A percentile compares a stretch with the other conserved stretches of the same genome.
Conservation (phyloP, 1,140 invertebrate genomes). For the Drosophila simulans region DNA sequence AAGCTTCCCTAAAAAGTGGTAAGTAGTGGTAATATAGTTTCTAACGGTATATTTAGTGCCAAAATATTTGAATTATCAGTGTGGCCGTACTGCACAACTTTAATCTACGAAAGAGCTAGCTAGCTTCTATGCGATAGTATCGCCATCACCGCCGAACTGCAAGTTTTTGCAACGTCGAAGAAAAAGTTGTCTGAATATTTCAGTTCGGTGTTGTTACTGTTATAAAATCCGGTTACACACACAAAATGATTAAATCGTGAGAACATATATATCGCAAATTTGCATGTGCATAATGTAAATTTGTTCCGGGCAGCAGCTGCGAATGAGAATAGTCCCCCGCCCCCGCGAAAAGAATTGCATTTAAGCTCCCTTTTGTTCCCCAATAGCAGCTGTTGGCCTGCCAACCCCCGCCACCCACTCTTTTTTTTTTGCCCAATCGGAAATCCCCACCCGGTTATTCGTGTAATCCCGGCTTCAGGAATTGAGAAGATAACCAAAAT, state of each 20-base stretch:
- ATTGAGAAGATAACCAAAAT: not conserved
- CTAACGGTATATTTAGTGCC: too few species aligned
- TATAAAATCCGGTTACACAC: not conserved
- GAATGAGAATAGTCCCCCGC: not conserved
- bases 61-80: not conserved
- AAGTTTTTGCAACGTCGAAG: constrained; percentile 19
- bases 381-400: constrained; percentile 10
- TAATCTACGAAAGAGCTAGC: not conserved
- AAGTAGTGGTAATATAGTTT: too few species aligned
- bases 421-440: not conserved
- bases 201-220: not conserved
- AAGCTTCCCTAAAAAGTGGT: too few species aligned
- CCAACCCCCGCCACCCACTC: not conserved
- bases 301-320: constrained; percentile 1
- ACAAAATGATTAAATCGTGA: constrained; percentile 1
- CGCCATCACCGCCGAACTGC: not conserved
- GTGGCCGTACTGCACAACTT: not conserved
- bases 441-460: not conserved
- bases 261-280: not conserved
- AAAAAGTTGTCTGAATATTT: constrained; percentile 6
- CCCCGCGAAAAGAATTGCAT: constrained; percentile 6
- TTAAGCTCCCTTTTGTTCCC: constrained; percentile 9
- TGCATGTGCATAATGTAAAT: not conserved
- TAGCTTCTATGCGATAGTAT: constrained; percentile 4
- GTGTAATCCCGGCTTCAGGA: not conserved